phyloP scores from a whole-genome alignment of 2,113 vertebrate species.

The Trematocara macrostoma region DNA sequence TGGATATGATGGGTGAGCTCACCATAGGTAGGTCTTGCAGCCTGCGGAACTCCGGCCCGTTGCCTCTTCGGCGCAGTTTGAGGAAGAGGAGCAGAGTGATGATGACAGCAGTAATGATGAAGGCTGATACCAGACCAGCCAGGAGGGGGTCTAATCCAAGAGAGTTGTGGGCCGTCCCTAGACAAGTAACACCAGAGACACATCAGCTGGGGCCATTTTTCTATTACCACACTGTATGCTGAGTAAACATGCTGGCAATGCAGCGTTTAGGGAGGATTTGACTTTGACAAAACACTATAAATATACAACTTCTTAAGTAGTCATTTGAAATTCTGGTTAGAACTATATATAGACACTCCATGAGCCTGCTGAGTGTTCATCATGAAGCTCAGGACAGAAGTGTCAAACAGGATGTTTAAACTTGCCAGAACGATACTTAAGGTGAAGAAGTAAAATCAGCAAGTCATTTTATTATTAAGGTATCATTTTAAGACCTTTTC shows the following conservation, averaged over 20 bases:
- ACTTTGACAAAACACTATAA: background rate
- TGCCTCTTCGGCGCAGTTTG: conserved; percentile 77
- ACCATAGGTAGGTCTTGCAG: conserved; percentile 84
- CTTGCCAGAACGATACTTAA: background rate
- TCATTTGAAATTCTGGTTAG: background rate
- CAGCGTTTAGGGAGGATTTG: background rate
- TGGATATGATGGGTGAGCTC: conserved; percentile 1
- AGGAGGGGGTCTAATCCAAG: conserved; percentile 76
- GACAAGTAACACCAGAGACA: background rate
- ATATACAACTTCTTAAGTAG: background rate
- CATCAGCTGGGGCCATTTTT: background rate
- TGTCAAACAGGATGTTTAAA: conserved; percentile 33
- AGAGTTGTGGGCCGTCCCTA: conserved; percentile 5
- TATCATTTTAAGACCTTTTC: background rate
- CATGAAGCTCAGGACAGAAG: background rate
- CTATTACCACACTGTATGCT: background rate
- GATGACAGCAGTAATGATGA: conserved; percentile 77
- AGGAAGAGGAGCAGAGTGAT: conserved; percentile 82
- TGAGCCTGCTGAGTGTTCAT: background rate
- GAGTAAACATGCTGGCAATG: background rate
- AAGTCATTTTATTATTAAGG: background rate
- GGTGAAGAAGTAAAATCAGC: background rate
- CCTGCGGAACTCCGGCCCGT: conserved; percentile 78
- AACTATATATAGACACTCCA: conserved; percentile 4
- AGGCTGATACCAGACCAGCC: conserved; percentile 80